phyloP scores from a whole-genome alignment of 1,140 invertebrate genomes.

The Ips nitidus region DNA sequence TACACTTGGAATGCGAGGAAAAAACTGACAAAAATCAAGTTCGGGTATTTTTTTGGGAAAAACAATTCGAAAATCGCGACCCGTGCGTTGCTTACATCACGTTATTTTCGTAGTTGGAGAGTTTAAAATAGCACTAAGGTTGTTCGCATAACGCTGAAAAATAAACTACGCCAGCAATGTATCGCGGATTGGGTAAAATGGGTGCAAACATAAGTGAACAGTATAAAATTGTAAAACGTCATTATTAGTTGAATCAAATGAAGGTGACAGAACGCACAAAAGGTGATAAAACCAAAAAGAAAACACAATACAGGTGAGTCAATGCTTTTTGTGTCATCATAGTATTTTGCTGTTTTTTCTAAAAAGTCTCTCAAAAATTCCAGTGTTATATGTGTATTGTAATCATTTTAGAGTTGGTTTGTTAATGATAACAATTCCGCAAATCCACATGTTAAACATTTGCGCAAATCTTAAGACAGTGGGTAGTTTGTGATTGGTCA shows the following conservation, averaged over 20 bases:
- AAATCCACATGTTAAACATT: too few species aligned
- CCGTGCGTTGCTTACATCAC: slow-evolving; percentile 23
- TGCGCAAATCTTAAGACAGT: too few species aligned
- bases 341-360: too few species aligned
- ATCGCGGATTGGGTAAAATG: slow-evolving; percentile 17
- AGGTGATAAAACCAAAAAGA: too few species aligned
- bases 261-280: too few species aligned
- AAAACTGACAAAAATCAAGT: slow-evolving; percentile 1
- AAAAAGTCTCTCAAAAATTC: too few species aligned
- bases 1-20: background rate
- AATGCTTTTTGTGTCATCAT: too few species aligned
- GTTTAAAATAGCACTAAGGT: slow-evolving; percentile 35
- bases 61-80: slow-evolving; percentile 25
- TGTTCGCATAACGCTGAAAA: slow-evolving; percentile 33
- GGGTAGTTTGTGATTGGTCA: too few species aligned
- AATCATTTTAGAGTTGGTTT: too few species aligned
- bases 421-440: too few species aligned
- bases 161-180: slow-evolving; percentile 22
- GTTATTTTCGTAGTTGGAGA: slow-evolving; percentile 37
- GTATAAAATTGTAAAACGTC: slow-evolving; percentile 39
- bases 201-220: slow-evolving; percentile 34
- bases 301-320: too few species aligned
- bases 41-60: background rate
- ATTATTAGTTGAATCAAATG: slow-evolving; percentile 11
- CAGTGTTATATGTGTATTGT: too few species aligned